Percentiles rank a stretch among this genome's conserved stretches.
Conservation (phyloP, 1,140 invertebrate species). For the Papilio helenus region DNA sequence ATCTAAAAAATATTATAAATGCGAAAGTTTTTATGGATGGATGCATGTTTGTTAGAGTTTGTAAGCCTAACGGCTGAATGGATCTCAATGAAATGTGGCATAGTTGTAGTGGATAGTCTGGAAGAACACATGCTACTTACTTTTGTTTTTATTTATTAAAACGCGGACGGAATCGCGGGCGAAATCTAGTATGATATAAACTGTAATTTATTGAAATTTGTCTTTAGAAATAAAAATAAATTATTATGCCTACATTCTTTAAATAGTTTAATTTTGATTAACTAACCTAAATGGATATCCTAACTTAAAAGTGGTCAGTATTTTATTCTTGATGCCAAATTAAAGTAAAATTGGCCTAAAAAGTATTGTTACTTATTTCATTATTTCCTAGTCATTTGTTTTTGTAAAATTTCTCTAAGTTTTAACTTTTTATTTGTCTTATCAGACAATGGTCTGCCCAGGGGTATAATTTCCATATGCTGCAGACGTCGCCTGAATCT, state of each 20-base stretch:
- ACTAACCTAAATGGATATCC: background rate
- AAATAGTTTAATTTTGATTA: background rate
- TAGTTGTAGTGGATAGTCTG: too few relatives aligned
- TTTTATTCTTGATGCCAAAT: background rate
- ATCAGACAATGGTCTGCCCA: conserved; percentile 83
- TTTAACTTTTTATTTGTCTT: conserved; percentile 79
- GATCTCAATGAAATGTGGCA: too few relatives aligned
- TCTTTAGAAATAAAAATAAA: background rate
- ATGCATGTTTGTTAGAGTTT: too few relatives aligned
- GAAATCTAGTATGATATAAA: too few relatives aligned
- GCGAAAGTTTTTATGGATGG: too few relatives aligned
- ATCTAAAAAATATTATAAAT: too few relatives aligned
- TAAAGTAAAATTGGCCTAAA: conserved; percentile 9
- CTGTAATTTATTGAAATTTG: background rate
- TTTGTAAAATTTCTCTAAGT: conserved; percentile 71
- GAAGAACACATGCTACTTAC: too few relatives aligned
- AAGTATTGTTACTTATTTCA: conserved; percentile 48
- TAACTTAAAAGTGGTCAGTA: background rate
- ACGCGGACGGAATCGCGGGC: too few relatives aligned
- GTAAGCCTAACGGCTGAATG: too few relatives aligned
- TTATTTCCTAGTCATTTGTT: conserved; percentile 64
- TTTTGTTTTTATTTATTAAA: too few relatives aligned
- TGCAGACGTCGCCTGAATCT: conserved; percentile 85
- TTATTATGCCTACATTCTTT: background rate
- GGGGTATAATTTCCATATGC: conserved; percentile 86